A percentile compares a stretch with the other conserved stretches of the same genome.
Evolutionary conservation across 2,888 invertebrate species (phyloP).

Genomic region (Apotomis turbidana): DNA sequence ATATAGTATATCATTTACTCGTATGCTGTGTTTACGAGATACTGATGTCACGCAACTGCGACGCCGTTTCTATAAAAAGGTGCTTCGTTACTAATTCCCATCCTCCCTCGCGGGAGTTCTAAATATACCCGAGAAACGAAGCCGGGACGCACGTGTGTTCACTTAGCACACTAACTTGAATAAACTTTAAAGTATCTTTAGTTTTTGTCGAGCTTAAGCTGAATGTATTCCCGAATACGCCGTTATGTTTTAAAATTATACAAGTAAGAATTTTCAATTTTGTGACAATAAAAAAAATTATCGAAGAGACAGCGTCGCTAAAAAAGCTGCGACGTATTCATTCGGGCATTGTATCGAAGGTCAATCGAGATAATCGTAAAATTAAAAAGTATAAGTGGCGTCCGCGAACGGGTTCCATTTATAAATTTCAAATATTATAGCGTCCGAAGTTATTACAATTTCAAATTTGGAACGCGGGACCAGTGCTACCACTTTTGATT

Average conservation of each 20-base stretch:
- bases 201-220: conserved; percentile 47
- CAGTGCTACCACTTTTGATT: conserved; percentile 61
- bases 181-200: conserved; percentile 55
- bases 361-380: conserved; percentile 73
- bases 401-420: conserved; percentile 66
- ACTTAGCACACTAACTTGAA: conserved; percentile 76
- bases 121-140: conserved; percentile 78
- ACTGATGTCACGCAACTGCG: conserved; percentile 61
- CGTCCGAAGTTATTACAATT: conserved; percentile 74
- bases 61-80: conserved; percentile 80
- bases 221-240: conserved; percentile 44
- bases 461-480: conserved; percentile 67
- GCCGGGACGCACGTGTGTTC: conserved; percentile 76
- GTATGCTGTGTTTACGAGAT: conserved; percentile 62
- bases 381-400: conserved; percentile 82
- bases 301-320: conserved; percentile 51
- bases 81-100: conserved; percentile 70
- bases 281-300: conserved; percentile 56
- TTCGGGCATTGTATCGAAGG: conserved; percentile 76
- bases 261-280: conserved; percentile 58
- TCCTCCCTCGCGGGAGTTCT: conserved; percentile 61
- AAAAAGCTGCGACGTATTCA: conserved; percentile 74
- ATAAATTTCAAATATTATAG: conserved; percentile 81
- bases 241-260: conserved; percentile 46
- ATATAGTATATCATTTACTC: conserved; percentile 62